Base-by-base conservation (phyloP, 2,113 vertebrate genomes). In the Colistium nudipinnis region DNA sequence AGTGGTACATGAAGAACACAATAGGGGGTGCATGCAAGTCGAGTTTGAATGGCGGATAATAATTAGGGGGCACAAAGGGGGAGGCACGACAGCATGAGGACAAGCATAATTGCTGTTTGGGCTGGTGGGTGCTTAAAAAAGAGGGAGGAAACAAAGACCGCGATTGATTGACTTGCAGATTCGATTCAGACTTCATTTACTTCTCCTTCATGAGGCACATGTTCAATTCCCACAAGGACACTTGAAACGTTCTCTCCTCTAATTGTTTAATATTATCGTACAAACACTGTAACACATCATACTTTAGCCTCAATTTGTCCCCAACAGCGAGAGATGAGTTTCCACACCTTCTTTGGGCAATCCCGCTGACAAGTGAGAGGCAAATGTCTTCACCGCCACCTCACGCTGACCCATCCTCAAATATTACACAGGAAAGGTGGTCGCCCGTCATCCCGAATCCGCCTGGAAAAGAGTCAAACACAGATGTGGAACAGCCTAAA, bases 401-500 rank as follows among this genome's bases (percentile, higher is more conserved):
- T 71, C 35, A 38, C 17, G 9, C 31, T 81, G 69, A 60, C 76
- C 57, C 62, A 68, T 52, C 53, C 6, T 59, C 7, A 0, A 30
- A 64, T 55, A 25, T 56, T 62, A 60, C 27, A 9, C 59, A 70
- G 63, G 63, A 87, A 78, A 63, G 48, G 30, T 66, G 48, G 31
- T 41, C 70, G 43, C 51, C 44, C 8, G n/a, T 54, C 43, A 39
- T 45, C 35, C 19, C 53, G 60, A 80, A 67, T 51, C n/a, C 20
- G 65, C 66, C 71, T 80, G 79, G 57, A 83, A 70, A 38, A 53
- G 27, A 71, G 80, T 77, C 61, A 74, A 64, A 76, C 13, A 8
- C 33, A 52, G 35, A 76, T 69, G 70, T 60, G 22, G 74, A 86
- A 85, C 64, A 63, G 12, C 56, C 79, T 69, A 84, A 87, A 68